phyloP scores from a whole-genome alignment of 2,797 vertebrate genomes.

The Tinamus major region DNA sequence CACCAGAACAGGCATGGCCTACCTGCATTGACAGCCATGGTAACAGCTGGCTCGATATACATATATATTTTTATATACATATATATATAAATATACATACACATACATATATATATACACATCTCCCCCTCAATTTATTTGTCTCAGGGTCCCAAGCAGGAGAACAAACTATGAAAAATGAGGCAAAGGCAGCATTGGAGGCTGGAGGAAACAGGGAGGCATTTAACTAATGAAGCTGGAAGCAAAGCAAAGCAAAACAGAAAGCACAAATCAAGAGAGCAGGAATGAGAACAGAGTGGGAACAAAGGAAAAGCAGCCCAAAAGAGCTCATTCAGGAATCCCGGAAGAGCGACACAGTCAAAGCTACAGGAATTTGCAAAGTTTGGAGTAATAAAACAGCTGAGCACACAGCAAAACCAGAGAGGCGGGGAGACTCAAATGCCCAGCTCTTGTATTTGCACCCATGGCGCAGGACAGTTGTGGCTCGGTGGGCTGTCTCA shows the following conservation, averaged over 20 bases:
- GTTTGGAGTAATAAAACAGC: neutral
- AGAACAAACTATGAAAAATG: constrained; percentile 19
- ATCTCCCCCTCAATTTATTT: neutral
- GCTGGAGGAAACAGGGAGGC: neutral
- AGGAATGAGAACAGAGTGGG: neutral
- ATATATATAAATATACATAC: no score
- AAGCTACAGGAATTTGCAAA: neutral
- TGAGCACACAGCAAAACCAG: neutral
- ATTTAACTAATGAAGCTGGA: neutral
- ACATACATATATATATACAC: no score
- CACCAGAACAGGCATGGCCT: neutral
- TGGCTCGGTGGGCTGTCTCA: neutral
- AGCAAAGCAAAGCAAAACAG: neutral
- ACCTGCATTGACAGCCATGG: neutral
- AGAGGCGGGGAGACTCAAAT: accelerated
- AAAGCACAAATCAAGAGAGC: neutral
- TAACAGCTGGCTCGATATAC: neutral
- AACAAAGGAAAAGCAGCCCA: neutral
- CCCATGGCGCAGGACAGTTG: neutral
- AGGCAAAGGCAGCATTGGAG: neutral
- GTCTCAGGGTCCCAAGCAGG: neutral
- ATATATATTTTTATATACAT: no score
- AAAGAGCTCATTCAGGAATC: neutral
- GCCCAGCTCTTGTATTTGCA: neutral
- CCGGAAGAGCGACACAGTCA: neutral